Evolutionary conservation across 2,797 vertebrate genomes (phyloP).

Genomic region (Mus caroli): DNA sequence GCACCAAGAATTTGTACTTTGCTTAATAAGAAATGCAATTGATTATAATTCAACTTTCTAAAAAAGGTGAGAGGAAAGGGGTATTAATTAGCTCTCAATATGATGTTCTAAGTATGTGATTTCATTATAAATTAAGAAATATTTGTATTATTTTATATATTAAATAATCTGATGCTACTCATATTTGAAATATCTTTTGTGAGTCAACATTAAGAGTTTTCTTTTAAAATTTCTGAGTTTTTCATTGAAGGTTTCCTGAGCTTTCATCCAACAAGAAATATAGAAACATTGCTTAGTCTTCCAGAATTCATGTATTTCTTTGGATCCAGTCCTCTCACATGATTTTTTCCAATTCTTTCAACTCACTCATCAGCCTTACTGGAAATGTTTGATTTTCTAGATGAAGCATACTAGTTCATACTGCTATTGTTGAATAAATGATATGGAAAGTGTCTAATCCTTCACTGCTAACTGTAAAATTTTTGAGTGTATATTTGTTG

Average conservation of each 20-base stretch:
- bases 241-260: conserved; percentile 32
- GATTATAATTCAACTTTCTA: conserved; percentile 58
- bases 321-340: not conserved
- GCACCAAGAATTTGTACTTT: conserved; percentile 9
- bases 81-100: conserved; percentile 60
- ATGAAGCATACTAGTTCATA: not conserved
- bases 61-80: conserved; percentile 17
- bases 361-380: not conserved
- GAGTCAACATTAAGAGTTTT: conserved; percentile 51
- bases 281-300: not conserved
- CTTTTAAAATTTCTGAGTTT: conserved; percentile 63
- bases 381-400: not conserved
- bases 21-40: conserved; percentile 53
- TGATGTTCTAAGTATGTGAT: conserved; percentile 46
- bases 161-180: conserved; percentile 41
- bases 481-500: not conserved
- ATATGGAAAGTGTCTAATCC: not conserved
- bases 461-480: not conserved
- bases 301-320: not conserved
- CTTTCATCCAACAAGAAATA: conserved; percentile 33
- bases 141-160: conserved; percentile 48
- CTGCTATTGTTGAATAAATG: not conserved
- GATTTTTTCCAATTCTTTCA: conserved; percentile 13
- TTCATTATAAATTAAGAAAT: conserved; percentile 63
- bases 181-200: conserved; percentile 46